A percentile compares a stretch with the other conserved stretches of the same genome.
Conservation (phyloP, 2,113 vertebrate species). For the Cinclus mexicanus region DNA sequence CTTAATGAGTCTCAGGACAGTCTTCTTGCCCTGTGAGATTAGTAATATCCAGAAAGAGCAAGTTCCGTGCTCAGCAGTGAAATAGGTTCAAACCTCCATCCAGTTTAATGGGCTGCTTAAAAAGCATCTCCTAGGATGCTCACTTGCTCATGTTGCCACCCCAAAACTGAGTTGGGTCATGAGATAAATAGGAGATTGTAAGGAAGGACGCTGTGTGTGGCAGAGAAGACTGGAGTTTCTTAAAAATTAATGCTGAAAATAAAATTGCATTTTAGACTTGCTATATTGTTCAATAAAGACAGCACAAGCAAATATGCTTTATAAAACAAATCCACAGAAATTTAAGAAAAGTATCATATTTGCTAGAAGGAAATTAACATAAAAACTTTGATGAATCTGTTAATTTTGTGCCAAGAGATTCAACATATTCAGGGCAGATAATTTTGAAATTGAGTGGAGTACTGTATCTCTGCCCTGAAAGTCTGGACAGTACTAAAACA, state of each 20-base stretch:
- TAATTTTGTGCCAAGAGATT: not conserved
- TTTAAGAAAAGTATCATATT: not conserved
- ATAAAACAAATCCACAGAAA: not conserved
- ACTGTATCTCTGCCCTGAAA: not conserved
- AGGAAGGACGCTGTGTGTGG: not conserved
- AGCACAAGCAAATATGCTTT: not conserved
- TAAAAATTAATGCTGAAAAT: not conserved
- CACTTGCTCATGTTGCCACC: not conserved
- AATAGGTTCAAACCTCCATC: not conserved
- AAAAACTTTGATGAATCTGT: not conserved
- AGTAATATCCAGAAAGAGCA: not conserved
- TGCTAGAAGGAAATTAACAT: not conserved
- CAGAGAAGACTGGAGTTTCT: not conserved
- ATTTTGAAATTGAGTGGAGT: not conserved
- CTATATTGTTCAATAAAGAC: not conserved
- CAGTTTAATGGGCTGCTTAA: conserved; percentile 16
- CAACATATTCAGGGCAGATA: not conserved
- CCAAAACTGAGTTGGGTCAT: not conserved
- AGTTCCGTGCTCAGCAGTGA: not conserved
- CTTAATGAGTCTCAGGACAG: conserved; percentile 24
- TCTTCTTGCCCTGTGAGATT: conserved; percentile 21
- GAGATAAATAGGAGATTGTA: not conserved
- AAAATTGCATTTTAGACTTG: not conserved
- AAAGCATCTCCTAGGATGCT: not conserved
- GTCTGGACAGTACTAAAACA: not conserved